Conservation (phyloP, 1,140 invertebrate species). For the Parapsyche elsis region DNA sequence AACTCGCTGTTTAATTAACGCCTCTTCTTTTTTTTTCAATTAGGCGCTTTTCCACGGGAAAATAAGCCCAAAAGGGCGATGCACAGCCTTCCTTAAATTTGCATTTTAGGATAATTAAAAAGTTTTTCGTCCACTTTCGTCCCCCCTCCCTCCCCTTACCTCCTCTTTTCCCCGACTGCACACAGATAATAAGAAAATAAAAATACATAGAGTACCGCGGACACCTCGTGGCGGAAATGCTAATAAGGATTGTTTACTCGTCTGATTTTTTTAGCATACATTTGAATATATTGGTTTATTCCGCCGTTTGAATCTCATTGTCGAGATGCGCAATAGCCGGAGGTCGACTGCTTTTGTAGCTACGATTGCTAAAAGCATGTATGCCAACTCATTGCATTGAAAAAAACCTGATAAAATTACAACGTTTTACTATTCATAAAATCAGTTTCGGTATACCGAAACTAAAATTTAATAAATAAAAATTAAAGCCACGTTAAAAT, state of each 20-base stretch:
- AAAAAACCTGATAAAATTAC: not conserved
- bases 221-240: constrained; percentile 23
- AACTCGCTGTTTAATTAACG: constrained; percentile 34
- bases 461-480: not conserved
- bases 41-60: constrained; percentile 20
- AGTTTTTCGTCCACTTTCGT: constrained; percentile 10
- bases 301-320: constrained; percentile 20
- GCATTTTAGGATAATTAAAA: constrained; percentile 39
- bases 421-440: not conserved
- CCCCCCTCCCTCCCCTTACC: not conserved
- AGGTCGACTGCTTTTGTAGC: no score
- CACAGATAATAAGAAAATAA: not conserved
- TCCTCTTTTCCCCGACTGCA: not conserved
- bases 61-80: not conserved
- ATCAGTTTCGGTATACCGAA: not conserved
- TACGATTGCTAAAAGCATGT: no score
- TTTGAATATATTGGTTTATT: constrained; percentile 23
- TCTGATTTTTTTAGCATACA: constrained; percentile 3
- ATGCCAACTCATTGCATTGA: not conserved
- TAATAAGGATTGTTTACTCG: constrained; percentile 16
- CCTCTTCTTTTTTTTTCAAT: constrained; percentile 27
- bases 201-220: not conserved
- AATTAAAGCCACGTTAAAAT: no score
- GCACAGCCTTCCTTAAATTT: constrained; percentile 28
- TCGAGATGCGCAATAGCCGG: no score